phyloP scores from a whole-genome alignment of 2,113 vertebrate species.

The Xiphophorus maculatus region DNA sequence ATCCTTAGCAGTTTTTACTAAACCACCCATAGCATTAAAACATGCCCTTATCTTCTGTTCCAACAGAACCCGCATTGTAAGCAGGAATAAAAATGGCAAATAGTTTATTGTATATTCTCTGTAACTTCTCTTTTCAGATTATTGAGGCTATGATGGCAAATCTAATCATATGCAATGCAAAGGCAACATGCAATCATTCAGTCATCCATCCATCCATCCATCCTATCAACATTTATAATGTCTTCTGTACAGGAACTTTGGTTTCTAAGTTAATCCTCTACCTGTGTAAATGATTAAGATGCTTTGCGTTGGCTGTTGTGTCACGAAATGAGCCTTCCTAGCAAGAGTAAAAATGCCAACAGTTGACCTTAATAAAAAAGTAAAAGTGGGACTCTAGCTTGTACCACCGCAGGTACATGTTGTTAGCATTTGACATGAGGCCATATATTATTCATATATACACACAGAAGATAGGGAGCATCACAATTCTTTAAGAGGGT shows the following conservation, averaged over 20 bases:
- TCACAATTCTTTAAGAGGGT: conserved; percentile 6
- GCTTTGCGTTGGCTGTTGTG: conserved; percentile 44
- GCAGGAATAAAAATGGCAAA: conserved; percentile 19
- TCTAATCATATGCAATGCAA: conserved; percentile 6
- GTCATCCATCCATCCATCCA: conserved; percentile 6
- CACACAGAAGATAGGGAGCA: neutral
- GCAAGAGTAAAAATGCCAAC: conserved; percentile 67
- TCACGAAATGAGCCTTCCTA: conserved; percentile 52
- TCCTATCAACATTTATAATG: conserved; percentile 6
- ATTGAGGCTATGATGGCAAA: conserved; percentile 13
- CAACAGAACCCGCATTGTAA: conserved; percentile 8
- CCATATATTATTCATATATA: conserved; percentile 45
- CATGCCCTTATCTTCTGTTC: neutral
- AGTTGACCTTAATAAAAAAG: conserved; percentile 67
- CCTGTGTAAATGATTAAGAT: conserved; percentile 66
- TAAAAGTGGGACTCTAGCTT: conserved; percentile 44
- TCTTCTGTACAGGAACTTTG: conserved; percentile 9
- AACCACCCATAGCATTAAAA: conserved; percentile 23
- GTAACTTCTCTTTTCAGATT: neutral
- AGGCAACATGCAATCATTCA: neutral
- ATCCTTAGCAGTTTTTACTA: neutral
- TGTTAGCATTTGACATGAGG: neutral
- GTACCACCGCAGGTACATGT: conserved; percentile 31
- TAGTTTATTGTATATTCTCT: neutral
- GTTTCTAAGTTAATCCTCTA: conserved; percentile 55